Conservation (phyloP, 2,113 vertebrate species). For the Peucedramus taeniatus region DNA sequence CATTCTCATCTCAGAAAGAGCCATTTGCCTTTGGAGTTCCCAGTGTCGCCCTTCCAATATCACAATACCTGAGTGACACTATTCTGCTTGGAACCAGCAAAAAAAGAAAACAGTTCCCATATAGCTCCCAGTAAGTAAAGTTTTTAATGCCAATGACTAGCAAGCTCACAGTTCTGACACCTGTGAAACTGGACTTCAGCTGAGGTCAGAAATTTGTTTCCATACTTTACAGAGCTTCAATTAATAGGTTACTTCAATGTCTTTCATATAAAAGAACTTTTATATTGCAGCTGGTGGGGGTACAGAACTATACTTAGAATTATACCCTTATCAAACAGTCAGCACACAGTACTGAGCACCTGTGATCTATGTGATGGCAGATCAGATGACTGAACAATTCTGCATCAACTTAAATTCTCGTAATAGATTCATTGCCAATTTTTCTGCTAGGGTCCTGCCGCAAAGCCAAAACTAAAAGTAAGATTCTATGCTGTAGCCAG, state of each 20-base stretch:
- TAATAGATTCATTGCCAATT: background rate
- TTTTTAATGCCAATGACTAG: background rate
- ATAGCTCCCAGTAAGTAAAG: background rate
- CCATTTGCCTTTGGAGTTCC: background rate
- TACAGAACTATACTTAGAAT: background rate
- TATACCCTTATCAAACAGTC: background rate
- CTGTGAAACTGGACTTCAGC: background rate
- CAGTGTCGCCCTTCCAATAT: background rate
- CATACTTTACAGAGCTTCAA: background rate
- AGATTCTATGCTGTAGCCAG: background rate
- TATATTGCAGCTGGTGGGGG: background rate
- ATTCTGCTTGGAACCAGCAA: background rate
- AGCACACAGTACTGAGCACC: background rate
- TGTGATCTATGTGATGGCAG: background rate
- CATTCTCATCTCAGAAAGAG: background rate
- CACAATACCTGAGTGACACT: background rate
- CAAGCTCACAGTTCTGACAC: background rate
- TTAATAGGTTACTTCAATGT: background rate
- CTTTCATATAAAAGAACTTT: background rate
- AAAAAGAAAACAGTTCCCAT: background rate
- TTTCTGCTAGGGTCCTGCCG: background rate
- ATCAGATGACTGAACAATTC: background rate
- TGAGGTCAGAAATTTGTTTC: background rate
- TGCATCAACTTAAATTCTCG: background rate
- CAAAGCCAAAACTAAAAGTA: background rate